These are phyloP conservation scores for Amphibalanus amphitrite DNA, from an alignment of 1,140 invertebrate species.

Conservation along the genomic window DNA sequence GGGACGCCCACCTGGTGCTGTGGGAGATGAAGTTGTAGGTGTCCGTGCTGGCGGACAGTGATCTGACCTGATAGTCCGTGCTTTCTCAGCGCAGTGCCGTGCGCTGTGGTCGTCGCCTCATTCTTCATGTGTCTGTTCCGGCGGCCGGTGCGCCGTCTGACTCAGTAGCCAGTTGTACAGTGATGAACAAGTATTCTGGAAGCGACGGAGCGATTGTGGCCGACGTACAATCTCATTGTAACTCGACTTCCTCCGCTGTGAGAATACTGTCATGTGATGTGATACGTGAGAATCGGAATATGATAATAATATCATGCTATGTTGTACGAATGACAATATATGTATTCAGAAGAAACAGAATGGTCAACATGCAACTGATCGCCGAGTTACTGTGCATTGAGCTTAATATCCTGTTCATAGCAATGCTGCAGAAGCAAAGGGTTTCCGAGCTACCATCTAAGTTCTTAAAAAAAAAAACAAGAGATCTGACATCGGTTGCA, in stretches of 20 bases:
- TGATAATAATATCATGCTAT: background rate
- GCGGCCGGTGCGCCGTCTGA: no score
- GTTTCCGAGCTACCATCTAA: no score
- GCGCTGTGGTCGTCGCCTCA: background rate
- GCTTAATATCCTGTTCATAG: no score
- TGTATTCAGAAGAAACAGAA: background rate
- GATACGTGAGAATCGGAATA: background rate
- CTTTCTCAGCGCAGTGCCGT: background rate
- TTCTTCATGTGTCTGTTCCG: background rate
- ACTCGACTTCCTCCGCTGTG: background rate
- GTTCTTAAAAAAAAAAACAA: no score
- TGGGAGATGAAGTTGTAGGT: conserved; percentile 73
- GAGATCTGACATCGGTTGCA: no score
- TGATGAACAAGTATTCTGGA: background rate
- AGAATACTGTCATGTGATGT: background rate
- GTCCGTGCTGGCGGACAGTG: background rate
- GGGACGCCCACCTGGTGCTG: conserved; percentile 66
- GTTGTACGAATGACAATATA: background rate
- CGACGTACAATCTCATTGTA: background rate
- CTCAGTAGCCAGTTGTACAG: background rate
- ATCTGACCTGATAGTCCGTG: conserved; percentile 1
- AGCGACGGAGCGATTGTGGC: background rate
- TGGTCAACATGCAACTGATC: no score
- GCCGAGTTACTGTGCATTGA: no score
- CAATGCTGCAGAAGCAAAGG: no score